Conservation (phyloP, 37 sponge, comb jelly and placozoan species). For the Oopsacas minuta region DNA sequence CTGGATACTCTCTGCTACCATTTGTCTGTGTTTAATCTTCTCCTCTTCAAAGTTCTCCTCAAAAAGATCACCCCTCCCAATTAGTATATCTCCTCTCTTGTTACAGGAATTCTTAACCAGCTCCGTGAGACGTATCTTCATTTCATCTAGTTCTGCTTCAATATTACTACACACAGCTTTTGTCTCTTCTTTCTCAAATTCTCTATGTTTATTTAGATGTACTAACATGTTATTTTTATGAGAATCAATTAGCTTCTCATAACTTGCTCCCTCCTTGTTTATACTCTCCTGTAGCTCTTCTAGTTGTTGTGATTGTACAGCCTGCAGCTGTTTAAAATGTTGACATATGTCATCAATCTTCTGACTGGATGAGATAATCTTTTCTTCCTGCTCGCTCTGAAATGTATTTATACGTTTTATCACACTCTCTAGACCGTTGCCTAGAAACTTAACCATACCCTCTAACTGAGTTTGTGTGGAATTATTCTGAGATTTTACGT, state of each 20-base stretch:
- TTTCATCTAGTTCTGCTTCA: background rate
- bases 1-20: background rate
- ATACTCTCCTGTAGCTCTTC: background rate
- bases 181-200: conserved; percentile 2
- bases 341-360: background rate
- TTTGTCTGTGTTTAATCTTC: background rate
- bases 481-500: background rate
- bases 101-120: background rate
- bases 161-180: background rate
- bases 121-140: background rate
- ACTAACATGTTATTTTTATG: background rate
- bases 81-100: background rate
- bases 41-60: background rate
- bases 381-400: background rate
- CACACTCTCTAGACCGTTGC: background rate
- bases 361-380: background rate
- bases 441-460: background rate
- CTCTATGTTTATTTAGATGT: background rate
- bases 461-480: background rate
- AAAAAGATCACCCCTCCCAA: background rate
- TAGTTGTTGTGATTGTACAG: background rate
- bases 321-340: background rate
- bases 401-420: background rate
- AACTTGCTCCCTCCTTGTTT: background rate
- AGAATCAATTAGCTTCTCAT: background rate